Evolutionary conservation across 2,888 invertebrate genomes (phyloP), one percentile per base, ranked within the genome.

Genomic region (Cataglyphis livida): DNA sequence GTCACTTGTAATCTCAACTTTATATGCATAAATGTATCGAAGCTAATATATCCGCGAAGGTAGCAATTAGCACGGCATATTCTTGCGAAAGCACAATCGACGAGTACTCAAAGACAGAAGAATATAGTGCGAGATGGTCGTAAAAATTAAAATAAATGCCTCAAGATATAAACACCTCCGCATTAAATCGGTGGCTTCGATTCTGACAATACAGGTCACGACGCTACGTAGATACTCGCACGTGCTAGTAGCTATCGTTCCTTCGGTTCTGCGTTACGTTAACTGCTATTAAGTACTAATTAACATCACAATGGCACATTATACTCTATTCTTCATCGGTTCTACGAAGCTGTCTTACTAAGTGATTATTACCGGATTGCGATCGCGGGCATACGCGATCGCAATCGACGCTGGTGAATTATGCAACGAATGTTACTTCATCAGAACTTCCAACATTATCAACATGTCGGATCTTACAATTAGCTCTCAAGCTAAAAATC

Each of bases 251-350:
- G 85, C 85, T 68, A 73, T 54, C 76, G 21, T 57, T 76, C 64
- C 61, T 82, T 86, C 79, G 86, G 71, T 68, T 68, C 44, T 61
- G 38, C 38, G 51, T 87, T 87, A 85, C 84, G 76, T 71, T 51
- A 83, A 83, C 66, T 66, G 74, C 87, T 35, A 79, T 44, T 44
- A 71, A 59, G 78, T 59, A 71, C 71, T 79, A 78, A 89, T 89
- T 87, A 85, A 84, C 85, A 86, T 87, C 70, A 79, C 87, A 85
- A 85, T 85, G 85, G 81, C 44, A 74, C 82, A 79, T 85, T 81
- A 84, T 81, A 35, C 54, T 71, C 66, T 65, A 76, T 71, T 83
- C 84, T 76, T 81, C 64, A 71, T 41, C 66, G 61, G 25, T 79
- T 81, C 75, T 41, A 70, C 54, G 68, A 81, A 79, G 59, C 57